These are phyloP conservation scores for Stigmatopora argus DNA, from an alignment of 2,113 vertebrate genomes.

Conservation along the genomic window DNA sequence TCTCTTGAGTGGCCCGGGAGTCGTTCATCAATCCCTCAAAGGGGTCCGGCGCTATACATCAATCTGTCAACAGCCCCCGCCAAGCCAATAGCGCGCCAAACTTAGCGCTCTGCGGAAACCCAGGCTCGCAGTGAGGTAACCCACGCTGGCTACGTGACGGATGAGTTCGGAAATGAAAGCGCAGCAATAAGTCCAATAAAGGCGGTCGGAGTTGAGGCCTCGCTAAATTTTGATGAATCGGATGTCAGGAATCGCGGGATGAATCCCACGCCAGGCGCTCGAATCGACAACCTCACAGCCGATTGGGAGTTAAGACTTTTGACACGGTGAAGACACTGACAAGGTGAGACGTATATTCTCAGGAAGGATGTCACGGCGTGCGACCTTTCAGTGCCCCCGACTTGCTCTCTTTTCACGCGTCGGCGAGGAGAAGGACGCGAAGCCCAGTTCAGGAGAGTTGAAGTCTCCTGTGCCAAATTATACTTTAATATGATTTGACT, in stretches of 20 bases:
- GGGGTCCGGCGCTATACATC: conserved; percentile 46
- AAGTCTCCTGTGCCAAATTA: not conserved
- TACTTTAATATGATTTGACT: not conserved
- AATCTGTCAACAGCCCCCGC: conserved; percentile 59
- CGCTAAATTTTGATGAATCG: not conserved
- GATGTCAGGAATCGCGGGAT: not conserved
- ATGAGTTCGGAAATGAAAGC: conserved; percentile 22
- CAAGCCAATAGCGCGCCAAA: conserved; percentile 34
- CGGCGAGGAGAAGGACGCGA: conserved; percentile 8
- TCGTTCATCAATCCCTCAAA: conserved; percentile 57
- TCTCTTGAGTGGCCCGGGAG: conserved; percentile 41
- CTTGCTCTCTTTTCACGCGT: not conserved
- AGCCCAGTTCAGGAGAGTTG: conserved; percentile 2
- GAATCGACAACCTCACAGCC: not conserved
- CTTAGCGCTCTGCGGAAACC: conserved; percentile 20
- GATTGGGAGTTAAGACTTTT: conserved; percentile 3
- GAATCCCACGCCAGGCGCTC: not conserved
- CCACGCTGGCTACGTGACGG: conserved; percentile 4
- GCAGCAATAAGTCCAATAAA: conserved; percentile 20
- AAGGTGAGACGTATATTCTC: conserved; percentile 34
- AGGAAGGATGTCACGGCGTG: conserved; percentile 23
- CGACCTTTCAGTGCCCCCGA: conserved; percentile 13
- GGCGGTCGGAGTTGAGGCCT: not conserved
- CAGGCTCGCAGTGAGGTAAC: not conserved
- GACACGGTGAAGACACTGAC: conserved; percentile 30